Percentiles rank a stretch among this genome's conserved stretches.
Conservation (phyloP, 2,888 invertebrate genomes). For the Cheilosia urbana region DNA sequence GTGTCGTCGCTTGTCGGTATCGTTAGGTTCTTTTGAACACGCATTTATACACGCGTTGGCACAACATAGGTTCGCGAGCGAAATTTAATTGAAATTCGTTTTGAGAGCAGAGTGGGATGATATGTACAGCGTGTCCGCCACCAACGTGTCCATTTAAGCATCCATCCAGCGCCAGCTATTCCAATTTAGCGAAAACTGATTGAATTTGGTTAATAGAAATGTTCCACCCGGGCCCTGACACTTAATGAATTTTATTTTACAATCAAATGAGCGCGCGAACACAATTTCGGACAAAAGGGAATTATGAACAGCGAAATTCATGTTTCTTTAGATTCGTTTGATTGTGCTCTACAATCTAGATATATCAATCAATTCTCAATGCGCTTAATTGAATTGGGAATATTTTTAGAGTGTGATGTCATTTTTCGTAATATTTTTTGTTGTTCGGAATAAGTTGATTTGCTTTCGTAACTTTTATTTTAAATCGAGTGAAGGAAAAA, state of each 20-base stretch:
- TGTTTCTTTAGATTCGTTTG: constrained; percentile 39
- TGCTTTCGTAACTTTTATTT: too few relatives aligned
- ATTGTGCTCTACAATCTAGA: constrained; percentile 34
- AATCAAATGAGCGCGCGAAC: constrained; percentile 16
- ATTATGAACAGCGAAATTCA: constrained; percentile 31
- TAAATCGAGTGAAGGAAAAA: too few relatives aligned
- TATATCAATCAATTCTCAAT: constrained; percentile 68
- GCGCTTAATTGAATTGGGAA: constrained; percentile 65
- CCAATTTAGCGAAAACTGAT: constrained; percentile 59
- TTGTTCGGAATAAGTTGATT: not conserved
- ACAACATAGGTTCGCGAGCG: constrained; percentile 25
- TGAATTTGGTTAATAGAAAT: constrained; percentile 49
- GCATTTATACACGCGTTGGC: not conserved
- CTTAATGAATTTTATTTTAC: constrained; percentile 49
- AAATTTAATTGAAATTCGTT: constrained; percentile 62
- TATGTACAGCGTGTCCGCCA: not conserved
- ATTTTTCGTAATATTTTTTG: constrained; percentile 6
- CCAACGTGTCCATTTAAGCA: constrained; percentile 45
- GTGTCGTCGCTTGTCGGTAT: not conserved
- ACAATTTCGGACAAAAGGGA: constrained; percentile 18
- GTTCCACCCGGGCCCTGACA: constrained; percentile 34
- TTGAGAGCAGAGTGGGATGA: constrained; percentile 42
- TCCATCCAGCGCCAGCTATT: constrained; percentile 26
- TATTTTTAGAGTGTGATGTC: constrained; percentile 68
- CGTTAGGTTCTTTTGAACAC: not conserved